Evolutionary conservation across 2,888 invertebrate genomes (phyloP).

Genomic region (Crocallis elinguaria): DNA sequence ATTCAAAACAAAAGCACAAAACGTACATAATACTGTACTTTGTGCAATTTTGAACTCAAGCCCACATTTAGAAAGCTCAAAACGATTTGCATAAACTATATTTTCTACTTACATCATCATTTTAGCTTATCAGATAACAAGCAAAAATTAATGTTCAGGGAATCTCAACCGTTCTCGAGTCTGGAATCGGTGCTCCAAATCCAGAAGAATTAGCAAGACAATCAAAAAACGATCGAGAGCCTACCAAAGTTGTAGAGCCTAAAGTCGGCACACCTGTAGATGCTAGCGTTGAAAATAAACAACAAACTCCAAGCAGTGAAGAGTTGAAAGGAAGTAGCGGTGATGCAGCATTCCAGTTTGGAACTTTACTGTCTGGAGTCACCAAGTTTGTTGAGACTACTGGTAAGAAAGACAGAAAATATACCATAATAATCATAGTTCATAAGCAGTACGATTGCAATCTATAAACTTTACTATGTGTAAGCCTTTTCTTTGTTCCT

Average conservation of each 20-base stretch:
- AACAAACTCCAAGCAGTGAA: slow-evolving; percentile 9
- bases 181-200: slow-evolving; percentile 92
- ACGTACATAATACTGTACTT: no score
- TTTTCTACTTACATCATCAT: no score
- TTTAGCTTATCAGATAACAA: not conserved
- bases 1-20: no score
- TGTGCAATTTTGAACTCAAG: no score
- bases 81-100: no score
- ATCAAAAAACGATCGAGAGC: slow-evolving; percentile 56
- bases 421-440: no score
- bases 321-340: slow-evolving; percentile 40
- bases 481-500: no score
- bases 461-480: no score
- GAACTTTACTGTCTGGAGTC: slow-evolving; percentile 87
- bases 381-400: slow-evolving; percentile 89
- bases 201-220: slow-evolving; percentile 89
- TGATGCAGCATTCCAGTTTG: slow-evolving; percentile 81
- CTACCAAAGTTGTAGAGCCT: slow-evolving; percentile 46
- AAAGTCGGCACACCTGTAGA: slow-evolving; percentile 23
- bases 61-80: no score
- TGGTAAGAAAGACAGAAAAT: no score
- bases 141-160: slow-evolving; percentile 83
- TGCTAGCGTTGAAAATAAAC: slow-evolving; percentile 25
- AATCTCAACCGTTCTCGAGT: slow-evolving; percentile 90
- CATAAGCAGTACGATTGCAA: no score